Percentiles rank a stretch among this genome's conserved stretches.
phyloP scores from a whole-genome alignment of 2,113 vertebrate species.

The Indicator maculatus region DNA sequence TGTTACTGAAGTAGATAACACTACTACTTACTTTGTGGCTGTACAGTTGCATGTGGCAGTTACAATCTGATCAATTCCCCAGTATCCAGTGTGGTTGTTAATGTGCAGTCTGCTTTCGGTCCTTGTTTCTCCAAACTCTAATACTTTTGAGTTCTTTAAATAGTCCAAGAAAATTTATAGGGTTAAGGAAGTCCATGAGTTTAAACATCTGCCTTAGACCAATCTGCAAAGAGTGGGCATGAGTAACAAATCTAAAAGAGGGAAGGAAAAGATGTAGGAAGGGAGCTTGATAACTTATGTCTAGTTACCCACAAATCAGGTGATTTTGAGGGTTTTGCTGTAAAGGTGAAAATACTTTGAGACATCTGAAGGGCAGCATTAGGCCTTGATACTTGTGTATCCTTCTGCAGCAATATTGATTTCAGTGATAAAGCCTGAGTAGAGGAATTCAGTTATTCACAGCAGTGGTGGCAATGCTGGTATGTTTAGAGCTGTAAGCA shows the following conservation, averaged over 20 bases:
- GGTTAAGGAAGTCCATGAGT: neutral
- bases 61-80: neutral
- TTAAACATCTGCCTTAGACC: neutral
- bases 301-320: neutral
- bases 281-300: neutral
- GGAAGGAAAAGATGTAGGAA: neutral
- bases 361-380: neutral
- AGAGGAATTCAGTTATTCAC: neutral
- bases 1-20: fast-evolving
- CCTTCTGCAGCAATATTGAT: neutral
- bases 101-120: neutral
- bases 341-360: neutral
- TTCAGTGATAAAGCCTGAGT: neutral
- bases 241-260: neutral
- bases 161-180: neutral
- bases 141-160: neutral
- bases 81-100: neutral
- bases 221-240: neutral
- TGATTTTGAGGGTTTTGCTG: neutral
- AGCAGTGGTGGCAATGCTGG: neutral
- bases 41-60: neutral
- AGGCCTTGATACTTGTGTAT: neutral
- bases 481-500: neutral
- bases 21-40: neutral
- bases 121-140: neutral